Conservation (phyloP, 2,888 invertebrate species). For the Leptodirus hochenwartii region DNA sequence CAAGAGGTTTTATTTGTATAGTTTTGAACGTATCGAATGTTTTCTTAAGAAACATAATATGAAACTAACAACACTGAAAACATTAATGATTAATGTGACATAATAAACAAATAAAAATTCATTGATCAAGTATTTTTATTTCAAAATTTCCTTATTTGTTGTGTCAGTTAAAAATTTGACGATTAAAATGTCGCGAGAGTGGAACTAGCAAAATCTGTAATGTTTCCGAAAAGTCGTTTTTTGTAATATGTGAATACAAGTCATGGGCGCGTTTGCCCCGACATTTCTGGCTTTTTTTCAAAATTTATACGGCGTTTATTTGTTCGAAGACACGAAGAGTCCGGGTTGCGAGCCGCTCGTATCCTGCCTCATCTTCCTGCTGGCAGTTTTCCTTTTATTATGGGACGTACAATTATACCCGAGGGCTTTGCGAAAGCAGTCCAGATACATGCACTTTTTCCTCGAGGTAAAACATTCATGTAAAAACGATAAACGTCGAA, state of each 20-base stretch:
- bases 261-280: constrained; percentile 21
- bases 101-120: too few species aligned
- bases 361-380: constrained; percentile 20
- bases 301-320: constrained; percentile 18
- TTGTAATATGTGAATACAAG: constrained; percentile 1
- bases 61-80: too few species aligned
- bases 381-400: constrained; percentile 19
- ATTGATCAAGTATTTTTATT: too few species aligned
- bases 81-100: too few species aligned
- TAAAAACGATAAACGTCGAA: background rate
- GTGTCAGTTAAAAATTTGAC: too few species aligned
- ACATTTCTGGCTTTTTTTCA: constrained; percentile 19
- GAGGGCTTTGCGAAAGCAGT: constrained; percentile 17
- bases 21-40: too few species aligned
- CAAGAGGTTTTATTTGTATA: too few species aligned
- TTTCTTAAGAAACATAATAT: too few species aligned
- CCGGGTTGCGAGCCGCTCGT: constrained; percentile 19
- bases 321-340: constrained; percentile 18
- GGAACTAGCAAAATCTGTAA: too few species aligned
- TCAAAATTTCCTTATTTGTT: too few species aligned
- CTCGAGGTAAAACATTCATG: constrained; percentile 16
- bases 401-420: constrained; percentile 22
- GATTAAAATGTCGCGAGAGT: too few species aligned
- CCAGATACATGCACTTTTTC: constrained; percentile 14
- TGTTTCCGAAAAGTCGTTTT: too few species aligned